phyloP scores from a whole-genome alignment of 1,140 invertebrate genomes.

The Bombus turneri region DNA sequence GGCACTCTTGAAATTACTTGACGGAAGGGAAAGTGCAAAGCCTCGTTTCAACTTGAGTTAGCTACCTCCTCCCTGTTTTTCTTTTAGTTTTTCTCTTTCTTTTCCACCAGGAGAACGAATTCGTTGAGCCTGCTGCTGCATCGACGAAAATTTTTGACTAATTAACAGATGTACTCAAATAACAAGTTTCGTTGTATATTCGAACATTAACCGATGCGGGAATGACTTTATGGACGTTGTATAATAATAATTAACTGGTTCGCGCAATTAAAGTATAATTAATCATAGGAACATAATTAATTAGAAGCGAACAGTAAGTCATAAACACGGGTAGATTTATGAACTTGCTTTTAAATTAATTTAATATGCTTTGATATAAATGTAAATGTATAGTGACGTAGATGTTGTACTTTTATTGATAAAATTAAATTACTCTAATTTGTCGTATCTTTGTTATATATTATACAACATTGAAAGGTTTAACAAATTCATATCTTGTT shows the following conservation, averaged over 20 bases:
- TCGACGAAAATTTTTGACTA: constrained; percentile 38
- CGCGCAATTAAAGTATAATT: constrained; percentile 66
- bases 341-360: not conserved
- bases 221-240: not conserved
- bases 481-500: too few relatives aligned
- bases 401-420: not conserved
- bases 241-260: constrained; percentile 48
- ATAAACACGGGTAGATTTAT: constrained; percentile 43
- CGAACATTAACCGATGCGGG: not conserved
- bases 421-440: not conserved
- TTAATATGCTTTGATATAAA: not conserved
- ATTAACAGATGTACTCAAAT: constrained; percentile 53
- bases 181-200: constrained; percentile 1
- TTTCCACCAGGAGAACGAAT: not conserved
- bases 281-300: constrained; percentile 51
- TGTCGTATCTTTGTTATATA: not conserved
- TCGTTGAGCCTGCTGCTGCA: constrained; percentile 6
- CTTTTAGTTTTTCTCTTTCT: not conserved
- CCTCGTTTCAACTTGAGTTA: constrained; percentile 31
- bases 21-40: constrained; percentile 62
- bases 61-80: not conserved
- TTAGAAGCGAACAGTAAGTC: constrained; percentile 51
- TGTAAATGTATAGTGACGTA: too few relatives aligned
- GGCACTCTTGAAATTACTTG: constrained; percentile 59
- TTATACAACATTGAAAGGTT: not conserved